Conservation (phyloP, 2,113 vertebrate species). For the Etheostoma spectabile region DNA sequence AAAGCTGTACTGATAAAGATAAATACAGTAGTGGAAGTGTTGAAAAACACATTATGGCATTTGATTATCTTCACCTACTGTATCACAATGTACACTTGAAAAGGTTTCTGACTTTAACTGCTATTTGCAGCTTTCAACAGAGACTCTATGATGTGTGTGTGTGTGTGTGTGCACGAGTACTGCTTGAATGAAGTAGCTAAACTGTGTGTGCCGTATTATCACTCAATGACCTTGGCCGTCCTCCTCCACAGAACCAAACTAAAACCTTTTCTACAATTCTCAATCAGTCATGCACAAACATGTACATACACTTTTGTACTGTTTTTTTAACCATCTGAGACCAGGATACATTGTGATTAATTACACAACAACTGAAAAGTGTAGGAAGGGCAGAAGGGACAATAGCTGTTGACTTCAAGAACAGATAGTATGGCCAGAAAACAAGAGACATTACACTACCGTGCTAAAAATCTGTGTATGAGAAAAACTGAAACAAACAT, state of each 20-base stretch:
- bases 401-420: not conserved
- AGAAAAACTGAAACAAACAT: not conserved
- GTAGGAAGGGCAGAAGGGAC: not conserved
- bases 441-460: not conserved
- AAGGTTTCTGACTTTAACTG: not conserved
- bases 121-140: conserved; percentile 6
- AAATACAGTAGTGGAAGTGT: not conserved
- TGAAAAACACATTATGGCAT: not conserved
- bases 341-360: not conserved
- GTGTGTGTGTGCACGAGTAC: not conserved
- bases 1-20: conserved; percentile 10
- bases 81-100: conserved; percentile 7
- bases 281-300: not conserved
- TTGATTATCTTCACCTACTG: not conserved
- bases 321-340: not conserved
- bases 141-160: conserved; percentile 4
- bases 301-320: not conserved
- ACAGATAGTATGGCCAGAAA: conserved; percentile 2
- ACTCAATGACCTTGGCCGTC: conserved; percentile 55
- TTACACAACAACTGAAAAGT: conserved; percentile 6
- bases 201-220: conserved; percentile 8
- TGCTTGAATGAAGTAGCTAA: not conserved
- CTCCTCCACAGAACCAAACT: conserved; percentile 8
- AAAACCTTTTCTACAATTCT: conserved; percentile 3
- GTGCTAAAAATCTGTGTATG: not conserved